Evolutionary conservation across 1,140 invertebrate genomes (phyloP), one percentile per base, ranked within the genome.

Genomic region (Chionoecetes opilio): DNA sequence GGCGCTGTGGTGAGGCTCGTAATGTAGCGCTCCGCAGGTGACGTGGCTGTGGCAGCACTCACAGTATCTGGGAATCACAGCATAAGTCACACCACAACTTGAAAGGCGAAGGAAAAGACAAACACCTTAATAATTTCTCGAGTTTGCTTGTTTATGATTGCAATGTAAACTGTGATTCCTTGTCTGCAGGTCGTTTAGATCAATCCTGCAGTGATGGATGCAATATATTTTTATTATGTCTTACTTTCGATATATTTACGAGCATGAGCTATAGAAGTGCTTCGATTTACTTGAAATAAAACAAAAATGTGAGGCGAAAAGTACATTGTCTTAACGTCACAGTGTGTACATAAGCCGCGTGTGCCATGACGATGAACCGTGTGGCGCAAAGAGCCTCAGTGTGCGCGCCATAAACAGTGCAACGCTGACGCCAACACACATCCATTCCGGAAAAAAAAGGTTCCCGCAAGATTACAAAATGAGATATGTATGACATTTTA

Each of bases 111-210:
- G 21, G 63, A n/a, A 75, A n/a, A 75, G n/a, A n/a, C 6, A 75
- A 75, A 75, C n/a, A 14, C 63, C 63, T 8, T n/a, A 75, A n/a
- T n/a, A 75, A 75, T 21, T 75, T 75, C n/a, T 26, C 1, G 21
- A n/a, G 26, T 75, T 75, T 11, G 6, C 6, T 75, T 75, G 8
- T 75, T 75, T 75, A 75, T 21, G 63, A 75, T 75, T n/a, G 21
- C n/a, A n/a, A n/a, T 75, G 63, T 75, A 75, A 5, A 75, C 63
- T 75, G 3, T n/a, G 21, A 0, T 75, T n/a, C n/a, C 63, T 75
- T 75, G 63, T 75, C 63, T 75, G n/a, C 63, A 75, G 63, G 63
- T 75, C 63, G n/a, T 75, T 75, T 75, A 75, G 21, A n/a, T 75
- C 63, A 75, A 17, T 75, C 9, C 26, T n/a, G 21, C n/a, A n/a